Conservation (phyloP, 2,888 invertebrate genomes). For the Phoenoteleia sp. region DNA sequence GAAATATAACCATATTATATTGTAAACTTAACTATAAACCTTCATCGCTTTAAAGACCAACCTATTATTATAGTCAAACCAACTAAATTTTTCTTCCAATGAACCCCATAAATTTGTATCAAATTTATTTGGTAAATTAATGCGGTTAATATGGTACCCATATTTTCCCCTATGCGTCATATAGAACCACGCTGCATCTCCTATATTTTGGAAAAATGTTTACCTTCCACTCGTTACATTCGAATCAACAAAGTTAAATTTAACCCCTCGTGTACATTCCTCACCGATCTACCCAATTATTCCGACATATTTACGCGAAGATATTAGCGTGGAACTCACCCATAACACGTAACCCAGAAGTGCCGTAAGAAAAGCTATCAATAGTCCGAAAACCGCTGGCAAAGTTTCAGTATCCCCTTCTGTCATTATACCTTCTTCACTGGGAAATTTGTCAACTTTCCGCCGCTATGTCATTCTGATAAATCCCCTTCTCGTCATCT, state of each 20-base stretch:
- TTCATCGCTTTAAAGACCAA: too few relatives aligned
- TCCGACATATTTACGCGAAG: not conserved
- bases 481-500: slow-evolving; percentile 44
- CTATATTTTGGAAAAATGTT: too few relatives aligned
- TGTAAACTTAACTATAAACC: too few relatives aligned
- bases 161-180: too few relatives aligned
- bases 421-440: slow-evolving; percentile 51
- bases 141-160: too few relatives aligned
- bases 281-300: not conserved
- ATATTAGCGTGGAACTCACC: slow-evolving; percentile 79
- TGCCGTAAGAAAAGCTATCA: slow-evolving; percentile 84
- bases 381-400: slow-evolving; percentile 83
- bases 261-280: not conserved
- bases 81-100: too few relatives aligned
- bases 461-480: not conserved
- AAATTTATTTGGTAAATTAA: too few relatives aligned
- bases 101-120: too few relatives aligned
- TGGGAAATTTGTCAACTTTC: slow-evolving; percentile 42
- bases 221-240: too few relatives aligned
- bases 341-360: slow-evolving; percentile 83
- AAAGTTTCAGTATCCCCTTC: slow-evolving; percentile 80
- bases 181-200: too few relatives aligned
- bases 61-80: too few relatives aligned
- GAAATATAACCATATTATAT: too few relatives aligned
- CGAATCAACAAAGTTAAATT: not conserved